A percentile compares a stretch with the other conserved stretches of the same genome.
phyloP scores from a whole-genome alignment of 2,888 invertebrate genomes.

The Thymelicus sylvestris region DNA sequence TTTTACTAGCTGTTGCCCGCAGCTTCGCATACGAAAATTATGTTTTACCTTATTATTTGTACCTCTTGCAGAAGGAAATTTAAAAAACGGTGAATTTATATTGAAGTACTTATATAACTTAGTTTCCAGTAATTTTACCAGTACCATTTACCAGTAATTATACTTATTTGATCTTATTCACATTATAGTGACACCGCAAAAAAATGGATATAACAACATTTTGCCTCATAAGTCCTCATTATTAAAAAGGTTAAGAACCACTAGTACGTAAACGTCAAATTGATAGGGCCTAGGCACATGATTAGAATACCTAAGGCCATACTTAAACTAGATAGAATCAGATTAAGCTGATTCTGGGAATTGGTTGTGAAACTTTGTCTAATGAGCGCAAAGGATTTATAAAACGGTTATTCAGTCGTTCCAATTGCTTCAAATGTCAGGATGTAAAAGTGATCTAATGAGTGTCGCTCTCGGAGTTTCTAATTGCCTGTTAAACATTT shows the following conservation, averaged over 20 bases:
- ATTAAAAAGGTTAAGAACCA: background rate
- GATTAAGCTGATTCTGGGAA: slow-evolving; percentile 3
- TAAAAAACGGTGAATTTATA: no score
- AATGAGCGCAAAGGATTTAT: slow-evolving; percentile 1
- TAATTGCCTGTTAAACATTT: slow-evolving; percentile 8
- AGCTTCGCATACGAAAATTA: no score
- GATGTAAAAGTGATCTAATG: slow-evolving; percentile 10
- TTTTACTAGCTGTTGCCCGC: no score
- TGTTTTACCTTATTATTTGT: no score
- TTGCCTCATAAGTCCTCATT: no score
- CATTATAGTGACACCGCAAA: no score
- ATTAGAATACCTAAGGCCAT: background rate
- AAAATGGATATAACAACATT: no score
- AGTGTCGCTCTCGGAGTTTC: background rate
- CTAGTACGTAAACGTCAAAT: background rate
- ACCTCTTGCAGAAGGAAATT: no score
- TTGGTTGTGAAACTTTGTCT: background rate
- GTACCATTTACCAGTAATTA: no score
- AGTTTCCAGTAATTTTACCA: no score
- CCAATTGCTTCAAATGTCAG: slow-evolving; percentile 8
- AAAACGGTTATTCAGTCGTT: background rate
- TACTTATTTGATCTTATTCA: no score
- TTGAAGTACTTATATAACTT: no score
- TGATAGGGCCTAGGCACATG: background rate
- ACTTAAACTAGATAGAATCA: background rate